A percentile compares a stretch with the other conserved stretches of the same genome.
Conservation (phyloP, 1,140 invertebrate genomes). For the Lasaia peninsularis region DNA sequence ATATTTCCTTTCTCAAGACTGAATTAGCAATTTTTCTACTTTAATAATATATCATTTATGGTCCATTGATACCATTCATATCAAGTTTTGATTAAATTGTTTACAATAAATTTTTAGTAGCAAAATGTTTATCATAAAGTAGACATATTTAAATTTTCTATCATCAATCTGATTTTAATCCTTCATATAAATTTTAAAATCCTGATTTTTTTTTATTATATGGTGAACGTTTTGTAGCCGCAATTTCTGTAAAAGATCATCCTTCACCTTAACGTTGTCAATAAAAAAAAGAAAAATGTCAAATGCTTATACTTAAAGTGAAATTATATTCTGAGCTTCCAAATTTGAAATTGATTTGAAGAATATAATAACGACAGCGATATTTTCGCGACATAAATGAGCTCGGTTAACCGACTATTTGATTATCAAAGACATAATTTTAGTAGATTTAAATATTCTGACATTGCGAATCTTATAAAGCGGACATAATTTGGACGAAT, state of each 20-base stretch:
- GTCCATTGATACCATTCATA: not conserved
- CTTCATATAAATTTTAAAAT: no score
- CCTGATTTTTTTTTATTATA: no score
- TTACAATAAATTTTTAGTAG: not conserved
- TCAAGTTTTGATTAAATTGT: not conserved
- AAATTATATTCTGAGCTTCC: no score
- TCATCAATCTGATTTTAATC: no score
- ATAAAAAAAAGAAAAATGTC: no score
- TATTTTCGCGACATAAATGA: not conserved
- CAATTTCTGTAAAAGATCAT: no score
- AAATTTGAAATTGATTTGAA: not conserved
- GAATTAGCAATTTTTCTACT: slow-evolving; percentile 3
- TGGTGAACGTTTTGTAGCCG: no score
- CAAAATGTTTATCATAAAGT: no score
- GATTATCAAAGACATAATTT: slow-evolving; percentile 4
- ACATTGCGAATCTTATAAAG: not conserved
- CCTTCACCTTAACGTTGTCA: no score
- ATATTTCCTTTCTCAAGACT: slow-evolving; percentile 7
- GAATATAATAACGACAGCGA: not conserved
- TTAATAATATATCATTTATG: not conserved
- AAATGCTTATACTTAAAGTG: no score
- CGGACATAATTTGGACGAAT: not conserved
- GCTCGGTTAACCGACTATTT: not conserved
- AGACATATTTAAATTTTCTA: no score
- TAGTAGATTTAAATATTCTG: not conserved